phyloP scores from a whole-genome alignment of 2,113 vertebrate genomes.

The Nipponia nippon region DNA sequence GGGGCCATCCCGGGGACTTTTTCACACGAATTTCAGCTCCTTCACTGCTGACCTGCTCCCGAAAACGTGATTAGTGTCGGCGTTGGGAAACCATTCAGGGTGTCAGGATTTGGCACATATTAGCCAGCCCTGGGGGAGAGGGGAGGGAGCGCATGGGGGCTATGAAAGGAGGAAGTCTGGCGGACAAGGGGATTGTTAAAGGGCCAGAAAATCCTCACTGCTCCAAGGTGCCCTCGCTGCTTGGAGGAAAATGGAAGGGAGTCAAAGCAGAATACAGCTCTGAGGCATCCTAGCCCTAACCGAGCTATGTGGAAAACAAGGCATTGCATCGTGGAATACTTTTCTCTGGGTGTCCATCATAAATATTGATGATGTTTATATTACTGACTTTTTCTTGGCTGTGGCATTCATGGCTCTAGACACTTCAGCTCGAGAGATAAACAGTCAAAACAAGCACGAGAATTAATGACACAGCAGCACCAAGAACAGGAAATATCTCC shows the following conservation, averaged over 20 bases:
- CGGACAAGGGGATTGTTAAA: slow-evolving; percentile 43
- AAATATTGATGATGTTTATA: slow-evolving; percentile 14
- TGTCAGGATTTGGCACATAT: slow-evolving; percentile 72
- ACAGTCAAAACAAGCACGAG: slow-evolving; percentile 2
- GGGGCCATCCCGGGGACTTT: slow-evolving; percentile 71
- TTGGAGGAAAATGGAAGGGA: background rate
- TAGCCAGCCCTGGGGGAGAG: slow-evolving; percentile 49
- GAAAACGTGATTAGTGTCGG: slow-evolving; percentile 71
- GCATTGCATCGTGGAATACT: background rate
- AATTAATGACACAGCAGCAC: background rate
- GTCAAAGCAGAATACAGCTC: background rate
- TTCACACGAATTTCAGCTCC: slow-evolving; percentile 76
- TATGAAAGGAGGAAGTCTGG: slow-evolving; percentile 65
- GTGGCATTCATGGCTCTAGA: background rate
- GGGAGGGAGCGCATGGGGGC: slow-evolving; percentile 13
- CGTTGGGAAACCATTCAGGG: slow-evolving; percentile 71
- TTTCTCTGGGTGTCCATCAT: background rate
- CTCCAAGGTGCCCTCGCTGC: background rate
- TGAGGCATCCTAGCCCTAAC: background rate
- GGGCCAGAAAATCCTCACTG: slow-evolving; percentile 46
- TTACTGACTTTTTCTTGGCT: background rate
- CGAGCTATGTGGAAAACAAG: background rate
- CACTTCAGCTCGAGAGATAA: background rate
- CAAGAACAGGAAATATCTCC: background rate
- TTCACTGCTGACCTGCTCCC: slow-evolving; percentile 73